Conservation (phyloP, 35 echinoderm and acorn worm genomes). For the Chiridota heheva region DNA sequence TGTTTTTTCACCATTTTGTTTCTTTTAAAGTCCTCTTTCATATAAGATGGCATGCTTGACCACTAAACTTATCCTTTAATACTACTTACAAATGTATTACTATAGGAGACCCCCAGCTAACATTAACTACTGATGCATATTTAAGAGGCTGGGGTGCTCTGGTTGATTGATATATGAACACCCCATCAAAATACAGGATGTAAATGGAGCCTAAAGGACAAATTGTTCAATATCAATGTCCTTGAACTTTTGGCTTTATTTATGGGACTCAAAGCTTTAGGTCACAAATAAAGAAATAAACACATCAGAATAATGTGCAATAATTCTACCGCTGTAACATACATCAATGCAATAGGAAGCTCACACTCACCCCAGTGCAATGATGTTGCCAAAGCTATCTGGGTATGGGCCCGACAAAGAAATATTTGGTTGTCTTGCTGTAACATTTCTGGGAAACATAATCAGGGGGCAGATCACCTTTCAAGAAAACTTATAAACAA, state of each 20-base stretch:
- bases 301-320: slow-evolving; percentile 13
- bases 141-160: slow-evolving; percentile 2
- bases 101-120: background rate
- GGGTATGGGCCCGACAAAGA: background rate
- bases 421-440: slow-evolving; percentile 5
- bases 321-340: slow-evolving; percentile 18
- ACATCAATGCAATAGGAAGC: slow-evolving; percentile 23
- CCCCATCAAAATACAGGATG: background rate
- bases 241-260: slow-evolving; percentile 1
- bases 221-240: slow-evolving; percentile 1
- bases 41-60: too few species aligned
- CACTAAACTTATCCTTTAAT: too few species aligned
- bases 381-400: slow-evolving; percentile 2
- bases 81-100: too few species aligned
- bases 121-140: slow-evolving; percentile 11
- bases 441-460: background rate
- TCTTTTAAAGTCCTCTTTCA: too few species aligned
- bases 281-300: background rate
- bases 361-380: slow-evolving; percentile 12
- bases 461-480: background rate
- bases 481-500: slow-evolving; percentile 1
- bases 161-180: background rate
- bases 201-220: background rate
- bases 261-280: background rate
- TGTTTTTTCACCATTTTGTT: too few species aligned